These are phyloP conservation scores for Periplaneta americana DNA, from an alignment of 1,140 invertebrate species.

Conservation along the genomic window DNA sequence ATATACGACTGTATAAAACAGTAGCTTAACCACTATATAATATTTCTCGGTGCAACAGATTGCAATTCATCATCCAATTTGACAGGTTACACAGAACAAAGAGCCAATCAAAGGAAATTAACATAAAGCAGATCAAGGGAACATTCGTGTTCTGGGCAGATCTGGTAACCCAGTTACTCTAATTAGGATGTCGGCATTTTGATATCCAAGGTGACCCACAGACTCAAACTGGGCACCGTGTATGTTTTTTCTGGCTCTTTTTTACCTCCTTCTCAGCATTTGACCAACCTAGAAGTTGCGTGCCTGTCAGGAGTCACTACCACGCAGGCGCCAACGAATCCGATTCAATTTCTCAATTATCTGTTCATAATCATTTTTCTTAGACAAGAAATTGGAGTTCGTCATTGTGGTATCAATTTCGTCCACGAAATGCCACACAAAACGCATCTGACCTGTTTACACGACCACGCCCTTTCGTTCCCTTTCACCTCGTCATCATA, in stretches of 20 bases:
- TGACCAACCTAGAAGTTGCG: background rate
- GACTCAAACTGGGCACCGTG: background rate
- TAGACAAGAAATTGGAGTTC: background rate
- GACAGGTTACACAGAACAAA: too few relatives aligned
- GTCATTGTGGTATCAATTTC: background rate
- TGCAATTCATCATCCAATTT: too few relatives aligned
- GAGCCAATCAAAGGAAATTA: too few relatives aligned
- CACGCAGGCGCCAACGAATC: background rate
- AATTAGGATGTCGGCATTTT: background rate
- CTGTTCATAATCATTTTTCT: background rate
- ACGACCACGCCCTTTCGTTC: too few relatives aligned
- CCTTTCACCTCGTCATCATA: too few relatives aligned
- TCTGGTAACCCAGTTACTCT: too few relatives aligned
- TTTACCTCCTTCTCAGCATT: background rate
- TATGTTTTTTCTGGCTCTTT: background rate
- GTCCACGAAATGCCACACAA: background rate
- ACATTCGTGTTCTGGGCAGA: too few relatives aligned
- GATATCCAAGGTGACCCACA: background rate
- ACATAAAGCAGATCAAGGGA: too few relatives aligned
- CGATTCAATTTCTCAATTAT: background rate
- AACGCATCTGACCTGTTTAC: too few relatives aligned
- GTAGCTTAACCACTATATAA: too few relatives aligned
- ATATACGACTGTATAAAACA: too few relatives aligned
- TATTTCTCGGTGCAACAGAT: too few relatives aligned
- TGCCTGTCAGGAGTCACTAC: background rate